Percentiles rank a stretch among this genome's conserved stretches.
These are phyloP conservation scores for Drosophila tanythrix DNA, from an alignment of 2,888 invertebrate genomes.

Conservation along the genomic window DNA sequence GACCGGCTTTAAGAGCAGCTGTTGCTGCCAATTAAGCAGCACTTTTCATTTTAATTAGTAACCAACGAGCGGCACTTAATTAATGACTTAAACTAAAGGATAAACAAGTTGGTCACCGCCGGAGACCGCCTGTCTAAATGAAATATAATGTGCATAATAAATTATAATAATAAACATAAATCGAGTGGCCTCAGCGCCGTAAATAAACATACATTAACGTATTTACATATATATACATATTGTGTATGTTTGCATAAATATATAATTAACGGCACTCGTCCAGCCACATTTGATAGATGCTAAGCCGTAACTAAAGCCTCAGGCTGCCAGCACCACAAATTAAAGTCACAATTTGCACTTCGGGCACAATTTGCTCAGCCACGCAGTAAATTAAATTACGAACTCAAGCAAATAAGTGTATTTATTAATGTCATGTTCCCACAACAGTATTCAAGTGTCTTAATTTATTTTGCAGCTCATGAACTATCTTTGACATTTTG, in stretches of 20 bases:
- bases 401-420: slow-evolving; percentile 5
- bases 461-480: background rate
- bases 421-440: background rate
- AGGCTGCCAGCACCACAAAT: slow-evolving; percentile 13
- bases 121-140: slow-evolving; percentile 52
- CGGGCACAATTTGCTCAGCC: slow-evolving; percentile 17
- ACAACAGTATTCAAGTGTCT: background rate
- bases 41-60: slow-evolving; percentile 76
- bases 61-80: slow-evolving; percentile 66
- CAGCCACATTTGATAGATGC: slow-evolving; percentile 60
- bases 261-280: slow-evolving; percentile 66
- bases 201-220: slow-evolving; percentile 55
- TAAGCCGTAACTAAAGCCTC: slow-evolving; percentile 18
- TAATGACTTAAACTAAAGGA: slow-evolving; percentile 64
- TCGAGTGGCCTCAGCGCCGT: slow-evolving; percentile 41
- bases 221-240: slow-evolving; percentile 4
- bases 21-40: slow-evolving; percentile 69
- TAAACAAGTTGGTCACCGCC: slow-evolving; percentile 39
- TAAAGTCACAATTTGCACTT: slow-evolving; percentile 30
- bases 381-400: slow-evolving; percentile 35
- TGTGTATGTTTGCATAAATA: slow-evolving; percentile 4
- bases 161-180: slow-evolving; percentile 73
- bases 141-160: slow-evolving; percentile 69
- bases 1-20: slow-evolving; percentile 43
- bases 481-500: background rate